Base-by-base conservation (phyloP, 2,797 vertebrate genomes). In the Chaenodraco wilsoni region DNA sequence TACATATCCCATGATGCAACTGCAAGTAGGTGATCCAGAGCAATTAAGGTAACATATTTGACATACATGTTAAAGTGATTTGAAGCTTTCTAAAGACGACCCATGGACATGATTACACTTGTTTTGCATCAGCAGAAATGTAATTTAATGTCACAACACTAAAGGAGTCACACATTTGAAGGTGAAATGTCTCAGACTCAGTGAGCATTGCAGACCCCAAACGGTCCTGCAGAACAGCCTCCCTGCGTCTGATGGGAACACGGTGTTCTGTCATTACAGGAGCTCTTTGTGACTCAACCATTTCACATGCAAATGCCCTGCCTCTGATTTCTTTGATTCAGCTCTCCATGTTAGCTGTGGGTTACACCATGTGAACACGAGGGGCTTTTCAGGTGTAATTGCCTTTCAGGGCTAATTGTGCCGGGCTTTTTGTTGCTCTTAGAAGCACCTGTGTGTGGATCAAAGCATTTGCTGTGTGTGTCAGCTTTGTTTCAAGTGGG, bases 391-490 rank as follows among this genome's bases (percentile, higher is more conserved):
- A 88, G 90, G 79, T 84, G 83, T 93, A 94, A 95, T 94, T 94
- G 94, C 92, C 91, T 90, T 91, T 90, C 84, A 88, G 89, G 82
- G 60, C 83, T 92, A 93, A 95, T 94, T 94, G 92, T 87, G 67
- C 55, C 2, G 2, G 41, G 61, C 33, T 82, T 85, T 91, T 89
- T 93, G 87, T 91, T 88, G 88, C 89, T 89, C 88, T 84, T 84
- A 88, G 88, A 93, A 93, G 93, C 94, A 95, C 93, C 94, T 95
- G 94, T 85, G 90, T 41, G 7, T 4, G 82, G 92, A 94, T 95
- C 93, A 95, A 95, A 95, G 93, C 91, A 78, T 84, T 74, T 66
- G 82, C 79, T 86, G 86, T 85, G 79, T 84, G 84, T 91, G 90
- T 88, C 91, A 89, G 92, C 92, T 88, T 83, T 85, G 82, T 92